Conservation (phyloP, 2,888 invertebrate species). For the Paralinhomoeus sp. region DNA sequence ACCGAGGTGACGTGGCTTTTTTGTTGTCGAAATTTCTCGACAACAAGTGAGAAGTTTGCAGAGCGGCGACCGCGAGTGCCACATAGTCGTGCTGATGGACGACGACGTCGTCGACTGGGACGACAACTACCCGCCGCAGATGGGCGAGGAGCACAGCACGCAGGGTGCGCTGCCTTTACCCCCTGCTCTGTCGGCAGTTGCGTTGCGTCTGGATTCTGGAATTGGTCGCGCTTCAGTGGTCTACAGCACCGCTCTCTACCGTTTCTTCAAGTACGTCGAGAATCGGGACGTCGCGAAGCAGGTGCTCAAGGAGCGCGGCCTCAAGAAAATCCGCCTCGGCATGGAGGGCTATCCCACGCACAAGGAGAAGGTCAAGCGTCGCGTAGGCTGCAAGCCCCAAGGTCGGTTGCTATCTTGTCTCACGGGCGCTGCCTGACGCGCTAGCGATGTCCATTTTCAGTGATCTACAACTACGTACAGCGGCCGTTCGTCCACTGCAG, state of each 20-base stretch:
- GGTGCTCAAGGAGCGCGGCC: conserved; percentile 86
- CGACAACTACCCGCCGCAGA: conserved; percentile 93
- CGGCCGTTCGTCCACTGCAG: conserved; percentile 95
- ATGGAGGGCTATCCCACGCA: conserved; percentile 96
- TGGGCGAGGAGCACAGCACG: conserved; percentile 85
- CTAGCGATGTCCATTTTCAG: conserved; percentile 28
- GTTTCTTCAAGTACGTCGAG: conserved; percentile 98
- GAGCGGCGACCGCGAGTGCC: conserved; percentile 87
- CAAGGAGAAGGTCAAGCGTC: conserved; percentile 87
- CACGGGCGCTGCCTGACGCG: conserved; percentile 81
- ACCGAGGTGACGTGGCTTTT: too few relatives aligned
- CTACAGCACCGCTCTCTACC: conserved; percentile 74
- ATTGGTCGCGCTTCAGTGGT: conserved; percentile 40
- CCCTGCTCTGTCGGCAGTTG: not conserved
- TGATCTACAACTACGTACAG: conserved; percentile 98
- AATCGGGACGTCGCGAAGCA: conserved; percentile 97
- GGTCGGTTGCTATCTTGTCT: conserved; percentile 45
- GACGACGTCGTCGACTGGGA: conserved; percentile 96
- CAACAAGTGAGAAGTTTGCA: conserved; percentile 27
- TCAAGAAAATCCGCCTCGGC: conserved; percentile 92
- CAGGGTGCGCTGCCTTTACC: conserved; percentile 43
- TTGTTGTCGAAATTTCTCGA: not conserved
- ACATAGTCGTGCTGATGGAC: conserved; percentile 78
- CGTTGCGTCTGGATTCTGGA: not conserved
- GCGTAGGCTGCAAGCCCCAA: conserved; percentile 80